Conservation (phyloP, 2,888 invertebrate species). For the Exocentrus adspersus region DNA sequence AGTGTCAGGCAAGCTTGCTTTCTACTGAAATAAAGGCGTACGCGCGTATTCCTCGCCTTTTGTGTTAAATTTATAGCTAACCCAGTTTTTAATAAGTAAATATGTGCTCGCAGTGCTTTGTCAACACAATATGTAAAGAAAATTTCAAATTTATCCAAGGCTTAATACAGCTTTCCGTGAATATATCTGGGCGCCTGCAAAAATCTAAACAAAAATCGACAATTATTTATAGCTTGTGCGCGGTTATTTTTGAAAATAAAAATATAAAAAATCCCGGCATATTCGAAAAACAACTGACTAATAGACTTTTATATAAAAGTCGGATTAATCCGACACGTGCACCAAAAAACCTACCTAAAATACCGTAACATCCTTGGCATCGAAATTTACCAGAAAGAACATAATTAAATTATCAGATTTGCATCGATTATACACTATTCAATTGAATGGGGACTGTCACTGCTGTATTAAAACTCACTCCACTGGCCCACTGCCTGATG, state of each 20-base stretch:
- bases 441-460: background rate
- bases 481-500: conserved; percentile 3
- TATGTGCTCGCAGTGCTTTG: no score
- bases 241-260: no score
- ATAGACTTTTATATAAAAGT: background rate
- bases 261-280: no score
- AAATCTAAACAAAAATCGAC: no score
- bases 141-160: no score
- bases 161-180: no score
- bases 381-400: background rate
- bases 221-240: no score
- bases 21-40: no score
- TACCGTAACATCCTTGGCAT: conserved; percentile 1
- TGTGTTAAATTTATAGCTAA: background rate
- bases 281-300: no score
- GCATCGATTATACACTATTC: background rate
- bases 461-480: background rate
- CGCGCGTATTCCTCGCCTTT: background rate
- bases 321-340: background rate
- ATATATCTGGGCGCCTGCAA: no score
- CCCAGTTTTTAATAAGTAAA: background rate
- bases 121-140: background rate
- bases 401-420: background rate
- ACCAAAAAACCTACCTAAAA: conserved; percentile 2
- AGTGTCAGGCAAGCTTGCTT: no score